phyloP scores from a whole-genome alignment of 2,888 invertebrate species.

The Drosophila subquinaria region DNA sequence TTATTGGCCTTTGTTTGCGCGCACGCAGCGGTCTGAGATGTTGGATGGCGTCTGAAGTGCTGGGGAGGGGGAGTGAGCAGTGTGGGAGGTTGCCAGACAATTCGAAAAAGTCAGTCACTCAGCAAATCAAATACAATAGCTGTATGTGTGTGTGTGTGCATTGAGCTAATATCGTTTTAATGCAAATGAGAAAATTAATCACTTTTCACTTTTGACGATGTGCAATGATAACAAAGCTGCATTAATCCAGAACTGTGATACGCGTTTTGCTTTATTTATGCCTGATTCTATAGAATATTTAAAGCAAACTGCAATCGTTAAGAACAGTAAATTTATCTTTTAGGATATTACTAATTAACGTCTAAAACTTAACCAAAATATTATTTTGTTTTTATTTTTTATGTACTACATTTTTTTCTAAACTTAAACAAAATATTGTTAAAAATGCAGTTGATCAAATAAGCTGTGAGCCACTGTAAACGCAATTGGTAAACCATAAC shows the following conservation, averaged over 20 bases:
- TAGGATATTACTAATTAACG: too few species aligned
- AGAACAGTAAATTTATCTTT: not conserved
- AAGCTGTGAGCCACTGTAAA: conserved; percentile 10
- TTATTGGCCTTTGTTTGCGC: conserved; percentile 61
- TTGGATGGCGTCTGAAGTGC: not conserved
- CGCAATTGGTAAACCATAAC: conserved; percentile 18
- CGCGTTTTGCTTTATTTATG: conserved; percentile 5
- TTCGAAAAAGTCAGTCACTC: conserved; percentile 48
- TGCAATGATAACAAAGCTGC: conserved; percentile 36
- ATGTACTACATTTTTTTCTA: too few species aligned
- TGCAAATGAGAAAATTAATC: conserved; percentile 58
- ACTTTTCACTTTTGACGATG: conserved; percentile 24
- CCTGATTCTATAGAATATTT: not conserved
- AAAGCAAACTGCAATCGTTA: not conserved
- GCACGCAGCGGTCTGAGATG: conserved; percentile 25
- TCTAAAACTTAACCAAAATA: too few species aligned
- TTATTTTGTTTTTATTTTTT: too few species aligned
- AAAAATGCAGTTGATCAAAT: too few species aligned
- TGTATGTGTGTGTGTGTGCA: conserved; percentile 2
- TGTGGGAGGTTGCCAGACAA: conserved; percentile 15
- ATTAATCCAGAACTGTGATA: conserved; percentile 28
- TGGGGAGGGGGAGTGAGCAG: not conserved
- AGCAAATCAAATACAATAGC: conserved; percentile 37
- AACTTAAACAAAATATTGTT: too few species aligned
- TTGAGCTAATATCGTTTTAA: conserved; percentile 44